These are phyloP conservation scores for Umimayanthus kanabou DNA, from an alignment of 92 coral and sea anemone species.

Conservation along the genomic window DNA sequence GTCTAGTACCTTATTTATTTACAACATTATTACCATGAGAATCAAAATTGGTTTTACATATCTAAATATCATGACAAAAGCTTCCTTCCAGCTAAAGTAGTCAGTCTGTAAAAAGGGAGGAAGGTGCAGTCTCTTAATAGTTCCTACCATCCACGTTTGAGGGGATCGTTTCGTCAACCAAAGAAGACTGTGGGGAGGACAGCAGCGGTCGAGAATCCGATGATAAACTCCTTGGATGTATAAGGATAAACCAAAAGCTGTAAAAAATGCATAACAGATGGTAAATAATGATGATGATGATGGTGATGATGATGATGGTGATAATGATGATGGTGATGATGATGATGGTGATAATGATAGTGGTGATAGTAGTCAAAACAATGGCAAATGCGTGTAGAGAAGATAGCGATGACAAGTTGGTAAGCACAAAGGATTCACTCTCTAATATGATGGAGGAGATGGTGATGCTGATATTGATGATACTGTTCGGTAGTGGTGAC, in stretches of 20 bases:
- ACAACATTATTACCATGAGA: no score
- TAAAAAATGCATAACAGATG: neutral
- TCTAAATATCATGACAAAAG: neutral
- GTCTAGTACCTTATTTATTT: no score
- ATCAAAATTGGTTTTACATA: no score
- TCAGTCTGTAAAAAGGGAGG: neutral
- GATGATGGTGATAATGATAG: no score
- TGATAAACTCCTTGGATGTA: neutral
- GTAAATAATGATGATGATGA: neutral
- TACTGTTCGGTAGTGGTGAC: no score
- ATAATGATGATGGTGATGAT: no score
- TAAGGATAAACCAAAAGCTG: constrained; percentile 36
- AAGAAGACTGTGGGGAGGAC: neutral
- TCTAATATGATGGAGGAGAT: no score
- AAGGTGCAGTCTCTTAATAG: no score
- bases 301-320: neutral
- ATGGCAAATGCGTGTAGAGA: neutral
- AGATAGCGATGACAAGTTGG: neutral
- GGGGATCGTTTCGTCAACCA: neutral
- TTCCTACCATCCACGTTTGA: neutral
- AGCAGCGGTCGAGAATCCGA: constrained; percentile 33
- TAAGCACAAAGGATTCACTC: no score
- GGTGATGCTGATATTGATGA: no score
- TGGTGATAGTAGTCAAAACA: neutral
- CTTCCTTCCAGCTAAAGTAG: no score